Base-by-base conservation (phyloP, 2,888 invertebrate genomes). In the Drosophila falleni region DNA sequence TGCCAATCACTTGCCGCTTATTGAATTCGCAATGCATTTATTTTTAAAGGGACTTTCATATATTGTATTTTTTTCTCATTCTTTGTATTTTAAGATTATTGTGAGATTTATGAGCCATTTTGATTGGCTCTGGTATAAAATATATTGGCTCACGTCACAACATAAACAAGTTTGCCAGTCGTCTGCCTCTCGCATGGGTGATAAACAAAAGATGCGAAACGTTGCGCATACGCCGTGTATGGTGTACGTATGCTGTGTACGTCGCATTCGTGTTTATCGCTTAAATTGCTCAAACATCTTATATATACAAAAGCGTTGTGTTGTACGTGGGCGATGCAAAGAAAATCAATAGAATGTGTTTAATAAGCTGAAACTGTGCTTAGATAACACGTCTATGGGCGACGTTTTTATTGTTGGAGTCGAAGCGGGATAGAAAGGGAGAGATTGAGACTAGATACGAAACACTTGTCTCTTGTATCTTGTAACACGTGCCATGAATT, bases 311-410 rank as follows among this genome's bases (percentile, higher is more conserved):
- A 55, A 54, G 74, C 68, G 29, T 26, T 60, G 33, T 39, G 39
- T 23, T 10, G n/a, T 41, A 73, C 64, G 60, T 76, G 70, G 41
- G 33, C 42, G 35, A 58, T 42, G 54, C 44, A 46, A 54, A n/a
- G 39, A 71, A 80, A 80, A 83, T 83, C 83, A 74, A 80, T 83
- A 73, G 65, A 80, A 74, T 68, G 74, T 70, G 71, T 80, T 80
- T 83, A 83, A 81, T 81, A 81, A 80, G 80, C 84, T 73, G 70
- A 77, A 82, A 74, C 72, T 82, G 70, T 71, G 76, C 65, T 62
- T 71, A 74, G 83, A 71, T 76, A 80, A 79, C 66, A 82, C 62
- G 73, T 74, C 68, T 76, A 75, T 56, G 56, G 58, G 63, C 60
- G 66, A 75, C 51, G 62, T 47, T 73, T 65, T 78, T 78, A 73